Base-by-base conservation (phyloP, 2,888 invertebrate genomes). In the Meiosimyza platycephala region DNA sequence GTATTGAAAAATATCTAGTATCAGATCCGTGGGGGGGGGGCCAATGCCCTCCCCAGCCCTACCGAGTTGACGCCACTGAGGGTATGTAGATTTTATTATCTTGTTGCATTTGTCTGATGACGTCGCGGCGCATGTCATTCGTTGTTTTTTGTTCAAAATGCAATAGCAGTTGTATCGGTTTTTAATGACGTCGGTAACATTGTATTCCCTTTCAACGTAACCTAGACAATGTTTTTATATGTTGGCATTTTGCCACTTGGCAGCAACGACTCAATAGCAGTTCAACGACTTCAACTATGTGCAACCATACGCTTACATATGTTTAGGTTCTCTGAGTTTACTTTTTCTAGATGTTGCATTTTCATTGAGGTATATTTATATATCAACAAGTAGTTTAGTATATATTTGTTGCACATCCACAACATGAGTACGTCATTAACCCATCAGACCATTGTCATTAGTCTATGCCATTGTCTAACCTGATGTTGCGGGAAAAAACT, bases 361-460 rank as follows among this genome's bases (percentile, higher is more conserved):
- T 74, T 76, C 72, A 76, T 76, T 73, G 28, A 69, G 33, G 63
- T 51, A 62, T 67, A n/a, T n/a, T n/a, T n/a, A 64, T 65, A 51
- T 48, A 70, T 71, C 60, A 71, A 65, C 72, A 71, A 70, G 65
- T 72, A 68, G 40, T 40, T 40, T 40, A 40, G 40, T 40, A 40
- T 40, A 2, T 28, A 28, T 28, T 28, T 40, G 40, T 40, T 40
- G 40, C 40, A 40, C 40, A 40, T 40, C 4, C 40, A 2, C 40
- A 40, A 4, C 22, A 3, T 28, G 28, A 28, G 3, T 28, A 22
- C 22, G 40, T 40, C 40, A 40, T 40, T 40, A 40, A 7, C 6
- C 40, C 40, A 40, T 40, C 40, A 9, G 9, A 40, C 28, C 28
- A 28, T 28, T 28, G 28, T 28, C 28, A n/a, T n/a, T n/a, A n/a